Base-by-base conservation (phyloP, 2,797 vertebrate species). In the Sebastolobus alascanus region DNA sequence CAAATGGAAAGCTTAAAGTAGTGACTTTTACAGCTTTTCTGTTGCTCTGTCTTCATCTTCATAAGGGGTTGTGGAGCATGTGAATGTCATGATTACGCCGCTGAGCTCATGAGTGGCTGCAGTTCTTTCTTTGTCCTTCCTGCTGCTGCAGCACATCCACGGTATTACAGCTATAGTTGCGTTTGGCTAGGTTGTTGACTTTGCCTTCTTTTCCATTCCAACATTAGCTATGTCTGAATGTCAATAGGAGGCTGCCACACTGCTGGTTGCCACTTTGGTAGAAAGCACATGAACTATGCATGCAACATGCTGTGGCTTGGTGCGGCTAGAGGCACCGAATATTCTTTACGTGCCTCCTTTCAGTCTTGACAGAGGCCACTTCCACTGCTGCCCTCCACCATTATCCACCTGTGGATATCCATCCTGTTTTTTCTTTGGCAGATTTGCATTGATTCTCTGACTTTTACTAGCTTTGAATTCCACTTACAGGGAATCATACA, bases 41-140 rank as follows among this genome's bases (percentile, higher is more conserved):
- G n/a, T 46, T 13, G 13, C 64, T 68, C 4, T 13, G 22, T 40
- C 59, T 61, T 78, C 0, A 56, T 78, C 22, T 78, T 43, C 25
- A 8, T 60, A 4, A 54, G 16, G 3, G 33, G 11, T 38, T 60
- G 22, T 38, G 27, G 25, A 29, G 25, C 61, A 25, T 27, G 35
- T 73, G 43, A 67, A 59, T 68, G 5, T 46, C 46, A 31, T 64
- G 16, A 74, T 81, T 58, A 67, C 27, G 72, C 40, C 55, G 29
- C 33, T 54, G 9, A 40, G 66, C 35, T 59, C 2, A 27, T n/a
- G 55, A 80, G 20, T 63, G 35, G 9, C 56, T 27, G 14, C n/a
- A 33, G 55, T 60, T 70, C 29, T 68, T 72, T 63, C 58, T 59
- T 70, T 56, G 35, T 73, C 27, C 38, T 68, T 75, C 35, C 71